Base-by-base conservation (phyloP, 2,113 vertebrate species). In the Chaetodon auriga region DNA sequence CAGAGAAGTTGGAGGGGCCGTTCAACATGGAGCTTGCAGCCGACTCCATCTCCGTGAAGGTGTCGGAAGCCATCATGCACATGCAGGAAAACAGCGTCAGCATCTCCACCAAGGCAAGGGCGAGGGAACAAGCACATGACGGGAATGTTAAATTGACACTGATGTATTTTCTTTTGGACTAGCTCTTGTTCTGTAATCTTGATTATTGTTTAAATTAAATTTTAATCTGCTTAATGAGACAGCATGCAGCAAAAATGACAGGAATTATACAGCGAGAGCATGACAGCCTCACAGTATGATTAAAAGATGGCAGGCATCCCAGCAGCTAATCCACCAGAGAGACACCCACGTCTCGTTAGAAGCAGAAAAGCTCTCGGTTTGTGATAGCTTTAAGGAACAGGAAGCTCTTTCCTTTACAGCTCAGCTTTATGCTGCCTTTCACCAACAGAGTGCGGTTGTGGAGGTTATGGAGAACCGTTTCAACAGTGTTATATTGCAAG, bases 1-100 rank as follows among this genome's bases (percentile, higher is more conserved):
- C 96, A 3, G 96, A 97, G 82, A 96, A 96, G 74, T 81, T 97
- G 72, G 94, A 96, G 71, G 97, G 97, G 1, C 95, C 97, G 1
- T 97, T 97, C 92, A 97, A 97, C 87, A 94, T 97, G 75, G 97
- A 97, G 90, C 90, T 97, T 53, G 96, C 96, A 5, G 93, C 95
- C 0, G 96, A 97, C 78, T 96, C 96, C 36, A 95, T 98, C 54
- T 95, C 96, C 6, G 94, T 97, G 71, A 97, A 96, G 92, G 96
- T 97, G 85, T 97, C 97, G 0, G 97, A 97, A 81, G 97, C 94
- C 41, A 95, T 97, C 81, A 97, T 97, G 97, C 92, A 96, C 88
- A 95, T 97, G 92, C 97, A 98, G 90, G 97, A 98, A 80, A 96
- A 96, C 91, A 96, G 96, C 23, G 90, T 96, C 43, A 93, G 93